These are phyloP conservation scores for Sycobia sp. DNA, from an alignment of 1,140 invertebrate genomes.

Conservation along the genomic window DNA sequence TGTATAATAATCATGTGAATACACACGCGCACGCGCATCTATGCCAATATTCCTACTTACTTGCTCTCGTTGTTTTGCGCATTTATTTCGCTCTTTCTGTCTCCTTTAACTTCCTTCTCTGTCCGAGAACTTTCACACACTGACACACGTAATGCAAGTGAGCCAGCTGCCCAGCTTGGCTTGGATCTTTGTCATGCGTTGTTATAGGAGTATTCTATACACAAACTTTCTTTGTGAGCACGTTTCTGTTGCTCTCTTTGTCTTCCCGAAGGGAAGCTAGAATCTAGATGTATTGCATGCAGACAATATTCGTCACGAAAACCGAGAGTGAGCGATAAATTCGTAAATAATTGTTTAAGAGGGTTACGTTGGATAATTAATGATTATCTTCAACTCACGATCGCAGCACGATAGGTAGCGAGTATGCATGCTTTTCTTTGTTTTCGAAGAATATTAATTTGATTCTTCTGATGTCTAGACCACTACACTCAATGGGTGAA, in stretches of 20 bases:
- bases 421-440: background rate
- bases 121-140: background rate
- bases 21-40: background rate
- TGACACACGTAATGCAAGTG: slow-evolving; percentile 6
- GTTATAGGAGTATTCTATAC: background rate
- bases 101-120: background rate
- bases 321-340: too few species aligned
- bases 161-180: background rate
- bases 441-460: too few species aligned
- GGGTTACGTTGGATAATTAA: slow-evolving; percentile 20
- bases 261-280: background rate
- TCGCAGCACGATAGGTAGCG: background rate
- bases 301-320: too few species aligned
- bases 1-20: too few species aligned
- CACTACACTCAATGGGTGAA: too few species aligned
- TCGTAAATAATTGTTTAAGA: too few species aligned
- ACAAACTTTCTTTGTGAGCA: slow-evolving; percentile 1
- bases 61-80: background rate
- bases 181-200: background rate
- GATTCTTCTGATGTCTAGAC: too few species aligned
- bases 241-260: background rate
- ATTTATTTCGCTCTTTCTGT: slow-evolving; percentile 2
- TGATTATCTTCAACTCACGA: background rate
- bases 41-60: background rate
- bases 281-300: too few species aligned